phyloP scores from a whole-genome alignment of 2,797 vertebrate genomes.

The Dipus sagitta region DNA sequence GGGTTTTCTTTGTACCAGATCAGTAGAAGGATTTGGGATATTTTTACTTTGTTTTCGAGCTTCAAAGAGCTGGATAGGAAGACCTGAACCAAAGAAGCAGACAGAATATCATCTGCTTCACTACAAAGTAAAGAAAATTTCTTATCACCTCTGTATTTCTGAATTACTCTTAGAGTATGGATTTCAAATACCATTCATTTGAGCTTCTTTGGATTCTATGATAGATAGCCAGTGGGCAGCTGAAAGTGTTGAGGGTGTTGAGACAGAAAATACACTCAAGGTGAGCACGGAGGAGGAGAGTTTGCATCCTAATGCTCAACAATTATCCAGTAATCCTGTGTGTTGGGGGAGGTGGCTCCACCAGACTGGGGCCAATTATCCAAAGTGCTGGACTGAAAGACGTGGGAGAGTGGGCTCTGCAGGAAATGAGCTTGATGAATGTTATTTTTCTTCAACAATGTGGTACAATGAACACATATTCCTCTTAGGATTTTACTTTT shows the following conservation, averaged over 20 bases:
- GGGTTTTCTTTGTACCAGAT: not conserved
- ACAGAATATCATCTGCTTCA: not conserved
- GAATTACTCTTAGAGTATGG: not conserved
- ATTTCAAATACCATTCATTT: conserved; percentile 35
- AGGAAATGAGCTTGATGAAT: conserved; percentile 65
- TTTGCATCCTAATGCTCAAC: conserved; percentile 41
- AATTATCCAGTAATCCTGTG: conserved; percentile 43
- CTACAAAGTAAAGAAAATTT: not conserved
- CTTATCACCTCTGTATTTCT: not conserved
- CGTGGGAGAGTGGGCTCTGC: conserved; percentile 24
- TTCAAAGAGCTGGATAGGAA: not conserved
- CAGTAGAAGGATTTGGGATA: not conserved
- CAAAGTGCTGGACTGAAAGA: conserved; percentile 52
- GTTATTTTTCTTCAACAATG: conserved; percentile 45
- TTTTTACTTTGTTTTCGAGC: not conserved
- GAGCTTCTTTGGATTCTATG: conserved; percentile 51
- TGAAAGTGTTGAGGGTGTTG: not conserved
- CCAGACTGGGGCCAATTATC: conserved; percentile 59
- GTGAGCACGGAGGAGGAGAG: conserved; percentile 32
- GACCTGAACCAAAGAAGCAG: conserved; percentile 8
- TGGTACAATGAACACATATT: conserved; percentile 42
- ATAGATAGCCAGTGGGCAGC: conserved; percentile 6
- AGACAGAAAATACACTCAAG: conserved; percentile 35
- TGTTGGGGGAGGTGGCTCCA: not conserved
- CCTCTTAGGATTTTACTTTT: conserved; percentile 63